Evolutionary conservation across 2,888 invertebrate species (phyloP).

Genomic region (Abrostola tripartita): DNA sequence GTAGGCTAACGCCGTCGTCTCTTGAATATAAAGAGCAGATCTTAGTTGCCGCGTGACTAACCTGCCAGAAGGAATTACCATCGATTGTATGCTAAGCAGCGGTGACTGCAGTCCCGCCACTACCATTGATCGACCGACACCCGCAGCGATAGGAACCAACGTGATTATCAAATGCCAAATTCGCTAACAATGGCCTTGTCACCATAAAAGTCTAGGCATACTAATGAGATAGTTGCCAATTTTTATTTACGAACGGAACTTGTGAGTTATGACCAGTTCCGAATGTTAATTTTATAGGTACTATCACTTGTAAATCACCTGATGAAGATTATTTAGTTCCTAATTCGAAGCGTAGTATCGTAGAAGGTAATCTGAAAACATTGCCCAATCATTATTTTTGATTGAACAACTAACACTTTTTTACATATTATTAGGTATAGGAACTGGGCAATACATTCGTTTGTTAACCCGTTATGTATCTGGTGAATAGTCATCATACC

Average conservation of each 20-base stretch:
- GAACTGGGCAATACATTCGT: neutral
- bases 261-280: conserved; percentile 24
- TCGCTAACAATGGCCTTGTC: conserved; percentile 54
- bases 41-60: conserved; percentile 81
- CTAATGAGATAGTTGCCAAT: conserved; percentile 46
- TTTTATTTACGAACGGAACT: conserved; percentile 52
- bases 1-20: conserved; percentile 72
- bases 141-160: conserved; percentile 27
- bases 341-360: neutral
- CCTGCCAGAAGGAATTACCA: conserved; percentile 80
- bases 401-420: neutral
- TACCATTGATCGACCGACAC: conserved; percentile 49
- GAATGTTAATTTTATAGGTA: neutral
- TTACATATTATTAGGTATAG: neutral
- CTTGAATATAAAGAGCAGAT: conserved; percentile 79
- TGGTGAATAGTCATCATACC: conserved; percentile 34
- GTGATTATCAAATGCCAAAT: conserved; percentile 59
- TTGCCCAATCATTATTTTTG: neutral
- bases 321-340: neutral
- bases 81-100: conserved; percentile 84
- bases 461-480: neutral
- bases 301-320: neutral
- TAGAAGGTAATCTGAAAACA: neutral
- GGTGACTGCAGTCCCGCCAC: conserved; percentile 53
- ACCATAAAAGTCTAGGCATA: conserved; percentile 49